Conservation (phyloP, 92 coral and sea anemone species). For the Siderastrea siderea region DNA sequence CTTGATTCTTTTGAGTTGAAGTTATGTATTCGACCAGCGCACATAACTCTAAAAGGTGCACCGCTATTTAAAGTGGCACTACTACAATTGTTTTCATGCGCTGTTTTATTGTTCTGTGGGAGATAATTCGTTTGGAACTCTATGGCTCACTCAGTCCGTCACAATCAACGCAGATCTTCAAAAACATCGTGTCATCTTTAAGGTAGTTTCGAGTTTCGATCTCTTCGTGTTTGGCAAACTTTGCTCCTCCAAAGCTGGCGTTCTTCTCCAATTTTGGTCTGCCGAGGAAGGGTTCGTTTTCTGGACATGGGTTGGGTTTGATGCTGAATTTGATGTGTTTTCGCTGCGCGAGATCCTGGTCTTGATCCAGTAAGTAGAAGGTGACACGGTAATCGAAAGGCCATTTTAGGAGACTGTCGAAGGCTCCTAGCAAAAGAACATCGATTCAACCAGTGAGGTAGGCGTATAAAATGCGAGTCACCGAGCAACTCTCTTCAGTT, state of each 20-base stretch:
- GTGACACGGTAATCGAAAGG: conserved; percentile 97
- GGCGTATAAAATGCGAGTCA: no score
- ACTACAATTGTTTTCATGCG: background rate
- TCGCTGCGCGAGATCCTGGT: conserved; percentile 79
- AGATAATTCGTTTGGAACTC: background rate
- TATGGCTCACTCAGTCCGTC: conserved; percentile 94
- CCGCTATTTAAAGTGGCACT: background rate
- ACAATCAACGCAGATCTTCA: conserved; percentile 91
- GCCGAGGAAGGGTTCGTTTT: conserved; percentile 96
- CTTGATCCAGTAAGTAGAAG: conserved; percentile 89
- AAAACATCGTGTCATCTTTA: conserved; percentile 88
- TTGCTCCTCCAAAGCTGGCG: conserved; percentile 98
- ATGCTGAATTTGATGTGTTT: conserved; percentile 97
- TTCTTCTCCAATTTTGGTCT: conserved; percentile 97
- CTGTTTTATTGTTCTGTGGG: background rate
- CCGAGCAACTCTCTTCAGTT: no score
- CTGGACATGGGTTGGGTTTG: conserved; percentile 96
- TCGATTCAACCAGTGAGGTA: background rate
- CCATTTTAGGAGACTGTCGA: conserved; percentile 93
- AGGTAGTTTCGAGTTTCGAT: conserved; percentile 85
- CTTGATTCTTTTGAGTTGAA: background rate
- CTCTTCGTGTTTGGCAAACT: conserved; percentile 96
- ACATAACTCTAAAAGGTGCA: background rate
- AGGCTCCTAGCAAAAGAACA: conserved; percentile 75
- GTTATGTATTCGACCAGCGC: background rate